A percentile compares a stretch with the other conserved stretches of the same genome.
These are phyloP conservation scores for Ibycter americanus DNA, from an alignment of 2,797 vertebrate species.

Conservation along the genomic window DNA sequence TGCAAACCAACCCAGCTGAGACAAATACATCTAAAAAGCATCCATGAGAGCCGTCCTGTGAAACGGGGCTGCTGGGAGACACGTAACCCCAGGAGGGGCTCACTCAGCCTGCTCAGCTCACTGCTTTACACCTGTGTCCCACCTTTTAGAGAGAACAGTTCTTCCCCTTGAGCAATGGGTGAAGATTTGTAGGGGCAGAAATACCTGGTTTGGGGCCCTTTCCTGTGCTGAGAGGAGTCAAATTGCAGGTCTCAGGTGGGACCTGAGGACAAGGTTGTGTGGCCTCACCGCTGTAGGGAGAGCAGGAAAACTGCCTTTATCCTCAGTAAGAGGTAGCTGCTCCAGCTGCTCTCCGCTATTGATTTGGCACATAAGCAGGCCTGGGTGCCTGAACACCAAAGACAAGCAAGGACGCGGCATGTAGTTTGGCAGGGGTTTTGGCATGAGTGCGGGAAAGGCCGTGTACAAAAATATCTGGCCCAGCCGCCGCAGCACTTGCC, in stretches of 20 bases:
- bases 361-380: not conserved
- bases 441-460: not conserved
- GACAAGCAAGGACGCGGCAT: not conserved
- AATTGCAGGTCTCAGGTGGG: not conserved
- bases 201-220: not conserved
- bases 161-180: not conserved
- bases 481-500: not conserved
- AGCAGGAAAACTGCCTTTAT: not conserved
- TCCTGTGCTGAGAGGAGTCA: not conserved
- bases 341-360: not conserved
- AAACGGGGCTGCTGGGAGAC: not conserved
- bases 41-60: not conserved
- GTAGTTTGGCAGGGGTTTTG: not conserved
- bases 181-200: not conserved
- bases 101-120: not conserved
- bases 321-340: not conserved
- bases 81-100: not conserved
- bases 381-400: not conserved
- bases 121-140: not conserved
- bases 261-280: not conserved
- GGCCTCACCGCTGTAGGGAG: rapidly evolving
- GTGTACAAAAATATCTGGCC: not conserved
- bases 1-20: not conserved
- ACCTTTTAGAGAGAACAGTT: not conserved
- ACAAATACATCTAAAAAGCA: not conserved